A percentile compares a stretch with the other conserved stretches of the same genome.
Conservation (phyloP, 2,113 vertebrate species). For the Pomatorhinus ruficollis region DNA sequence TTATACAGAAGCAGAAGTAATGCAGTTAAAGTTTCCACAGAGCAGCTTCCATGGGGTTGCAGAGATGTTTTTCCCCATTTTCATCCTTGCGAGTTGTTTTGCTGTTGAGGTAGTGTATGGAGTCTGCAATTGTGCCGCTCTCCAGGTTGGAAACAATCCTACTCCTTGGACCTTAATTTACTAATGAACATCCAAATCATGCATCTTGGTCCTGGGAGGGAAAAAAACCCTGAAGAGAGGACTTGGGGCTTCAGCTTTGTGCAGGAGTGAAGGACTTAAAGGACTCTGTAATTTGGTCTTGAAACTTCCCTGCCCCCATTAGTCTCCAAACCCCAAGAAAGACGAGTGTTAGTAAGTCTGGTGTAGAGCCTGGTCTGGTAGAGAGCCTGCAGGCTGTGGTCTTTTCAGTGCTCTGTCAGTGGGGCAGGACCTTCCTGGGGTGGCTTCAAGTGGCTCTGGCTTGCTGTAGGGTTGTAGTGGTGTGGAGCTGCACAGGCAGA, state of each 20-base stretch:
- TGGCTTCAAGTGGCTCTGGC: fast-evolving
- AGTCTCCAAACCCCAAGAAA: background rate
- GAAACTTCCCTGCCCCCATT: background rate
- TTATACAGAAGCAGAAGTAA: background rate
- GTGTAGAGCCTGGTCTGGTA: background rate
- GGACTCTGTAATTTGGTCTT: background rate
- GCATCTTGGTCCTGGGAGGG: background rate
- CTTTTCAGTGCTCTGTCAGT: background rate
- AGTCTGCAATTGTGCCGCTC: background rate
- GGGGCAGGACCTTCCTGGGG: background rate
- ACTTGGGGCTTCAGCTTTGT: background rate
- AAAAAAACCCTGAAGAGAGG: background rate
- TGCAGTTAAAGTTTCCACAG: constrained; percentile 1
- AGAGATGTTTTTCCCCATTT: background rate
- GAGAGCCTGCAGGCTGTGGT: background rate
- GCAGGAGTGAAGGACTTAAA: background rate
- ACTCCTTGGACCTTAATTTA: background rate
- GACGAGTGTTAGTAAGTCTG: background rate
- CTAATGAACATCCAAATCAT: background rate
- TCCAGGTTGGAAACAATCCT: background rate
- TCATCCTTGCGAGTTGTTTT: background rate
- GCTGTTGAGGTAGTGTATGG: background rate
- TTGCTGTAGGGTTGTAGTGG: background rate
- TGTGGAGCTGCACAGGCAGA: background rate
- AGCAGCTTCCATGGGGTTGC: background rate